Evolutionary conservation across 2,113 vertebrate species (phyloP).

Genomic region (Ailurus styani): DNA sequence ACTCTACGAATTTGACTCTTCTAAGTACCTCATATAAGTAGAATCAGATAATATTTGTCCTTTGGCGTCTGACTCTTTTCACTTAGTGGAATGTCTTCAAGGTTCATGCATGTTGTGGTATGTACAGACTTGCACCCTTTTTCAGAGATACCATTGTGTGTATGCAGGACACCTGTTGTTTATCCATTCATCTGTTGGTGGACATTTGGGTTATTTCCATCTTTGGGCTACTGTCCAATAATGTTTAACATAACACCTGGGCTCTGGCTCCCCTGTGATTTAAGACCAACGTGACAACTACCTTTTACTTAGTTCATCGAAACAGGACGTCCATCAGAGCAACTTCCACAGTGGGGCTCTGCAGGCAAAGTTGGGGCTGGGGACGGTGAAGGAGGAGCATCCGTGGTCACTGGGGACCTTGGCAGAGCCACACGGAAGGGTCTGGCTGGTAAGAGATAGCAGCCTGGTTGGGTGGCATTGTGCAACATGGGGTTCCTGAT

Average conservation of each 20-base stretch:
- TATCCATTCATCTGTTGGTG: not conserved
- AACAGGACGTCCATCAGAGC: not conserved
- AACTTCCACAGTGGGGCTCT: not conserved
- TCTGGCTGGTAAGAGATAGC: not conserved
- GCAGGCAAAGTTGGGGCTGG: not conserved
- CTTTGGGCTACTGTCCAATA: not conserved
- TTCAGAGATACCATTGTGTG: not conserved
- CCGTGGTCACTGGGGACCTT: not conserved
- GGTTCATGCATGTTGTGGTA: too few species aligned
- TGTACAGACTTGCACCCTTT: not conserved
- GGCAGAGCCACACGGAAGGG: not conserved
- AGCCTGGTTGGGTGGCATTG: not conserved
- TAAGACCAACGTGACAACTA: not conserved
- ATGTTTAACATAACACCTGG: not conserved
- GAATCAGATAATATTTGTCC: not conserved
- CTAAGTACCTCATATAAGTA: not conserved
- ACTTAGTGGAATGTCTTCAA: not conserved
- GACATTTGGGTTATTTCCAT: not conserved
- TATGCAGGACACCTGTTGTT: rapidly evolving
- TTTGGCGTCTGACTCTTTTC: not conserved
- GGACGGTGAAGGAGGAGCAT: not conserved
- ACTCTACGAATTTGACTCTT: not conserved
- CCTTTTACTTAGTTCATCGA: not conserved
- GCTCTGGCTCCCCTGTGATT: not conserved
- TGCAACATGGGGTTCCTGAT: not conserved